A percentile compares a stretch with the other conserved stretches of the same genome.
phyloP scores from a whole-genome alignment of 2,888 invertebrate genomes.

The Chrysotoxum bicinctum region DNA sequence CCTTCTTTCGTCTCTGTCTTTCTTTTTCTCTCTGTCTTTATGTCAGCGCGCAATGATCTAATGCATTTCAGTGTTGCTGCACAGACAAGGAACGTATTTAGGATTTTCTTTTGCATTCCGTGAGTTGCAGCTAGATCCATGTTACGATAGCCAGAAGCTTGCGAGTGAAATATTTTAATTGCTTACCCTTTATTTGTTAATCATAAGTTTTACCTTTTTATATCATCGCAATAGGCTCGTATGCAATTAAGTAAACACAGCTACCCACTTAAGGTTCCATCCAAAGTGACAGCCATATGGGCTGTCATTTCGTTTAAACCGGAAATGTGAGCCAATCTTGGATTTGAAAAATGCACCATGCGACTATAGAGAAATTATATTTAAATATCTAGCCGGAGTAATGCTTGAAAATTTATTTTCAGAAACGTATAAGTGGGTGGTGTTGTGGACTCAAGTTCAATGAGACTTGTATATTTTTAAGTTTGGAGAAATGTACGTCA shows the following conservation, averaged over 20 bases:
- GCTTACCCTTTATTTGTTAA: slow-evolving; percentile 51
- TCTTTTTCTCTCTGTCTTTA: neutral
- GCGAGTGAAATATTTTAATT: slow-evolving; percentile 55
- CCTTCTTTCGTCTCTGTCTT: neutral
- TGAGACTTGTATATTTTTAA: neutral
- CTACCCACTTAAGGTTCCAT: slow-evolving; percentile 45
- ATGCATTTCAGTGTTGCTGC: slow-evolving; percentile 39
- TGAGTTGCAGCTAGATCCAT: slow-evolving; percentile 30
- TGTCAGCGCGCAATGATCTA: slow-evolving; percentile 37
- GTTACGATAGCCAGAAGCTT: slow-evolving; percentile 59
- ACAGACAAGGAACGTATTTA: neutral
- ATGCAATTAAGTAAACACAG: slow-evolving; percentile 44
- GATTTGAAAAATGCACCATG: slow-evolving; percentile 40
- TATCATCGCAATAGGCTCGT: slow-evolving; percentile 36
- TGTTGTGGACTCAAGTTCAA: slow-evolving; percentile 26
- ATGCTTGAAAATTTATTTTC: neutral
- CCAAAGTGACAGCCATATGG: slow-evolving; percentile 20
- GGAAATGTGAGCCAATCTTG: slow-evolving; percentile 58
- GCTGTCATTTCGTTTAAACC: slow-evolving; percentile 39
- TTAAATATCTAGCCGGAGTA: slow-evolving; percentile 17
- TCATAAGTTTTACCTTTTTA: slow-evolving; percentile 31
- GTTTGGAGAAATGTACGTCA: slow-evolving; percentile 24
- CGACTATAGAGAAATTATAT: slow-evolving; percentile 32
- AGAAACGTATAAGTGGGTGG: neutral
- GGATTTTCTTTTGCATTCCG: neutral